These are phyloP conservation scores for Mythimna albipuncta DNA, from an alignment of 2,888 invertebrate species.

Conservation along the genomic window DNA sequence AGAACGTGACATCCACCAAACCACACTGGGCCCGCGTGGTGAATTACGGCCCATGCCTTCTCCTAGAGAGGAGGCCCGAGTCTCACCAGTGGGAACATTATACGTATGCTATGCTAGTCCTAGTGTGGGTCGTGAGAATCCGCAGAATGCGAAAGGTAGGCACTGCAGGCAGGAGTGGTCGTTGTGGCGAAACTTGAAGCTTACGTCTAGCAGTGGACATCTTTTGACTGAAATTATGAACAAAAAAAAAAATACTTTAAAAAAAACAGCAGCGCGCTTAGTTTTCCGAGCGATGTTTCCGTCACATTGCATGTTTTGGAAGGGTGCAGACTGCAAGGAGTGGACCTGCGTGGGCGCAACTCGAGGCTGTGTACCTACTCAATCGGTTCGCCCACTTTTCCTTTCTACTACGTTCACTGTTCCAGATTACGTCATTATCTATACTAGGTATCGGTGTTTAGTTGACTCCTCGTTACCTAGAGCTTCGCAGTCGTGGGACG, in stretches of 20 bases:
- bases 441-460: slow-evolving; percentile 64
- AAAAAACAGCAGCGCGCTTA: background rate
- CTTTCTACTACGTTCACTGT: slow-evolving; percentile 87
- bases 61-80: too few species aligned
- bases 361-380: slow-evolving; percentile 81
- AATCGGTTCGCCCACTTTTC: slow-evolving; percentile 88
- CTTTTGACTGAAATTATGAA: too few species aligned
- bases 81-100: too few species aligned
- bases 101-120: too few species aligned
- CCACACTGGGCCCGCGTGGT: too few species aligned
- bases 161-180: too few species aligned
- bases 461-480: slow-evolving; percentile 63
- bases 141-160: too few species aligned
- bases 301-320: slow-evolving; percentile 63
- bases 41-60: too few species aligned
- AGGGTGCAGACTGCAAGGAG: slow-evolving; percentile 74
- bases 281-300: slow-evolving; percentile 38
- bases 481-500: slow-evolving; percentile 40
- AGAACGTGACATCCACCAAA: too few species aligned
- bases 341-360: slow-evolving; percentile 80
- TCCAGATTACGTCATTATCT: slow-evolving; percentile 87
- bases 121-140: too few species aligned
- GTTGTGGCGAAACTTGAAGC: too few species aligned
- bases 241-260: background rate
- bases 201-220: too few species aligned